Evolutionary conservation across 2,797 vertebrate genomes (phyloP).

Genomic region (Melanotaenia pygmaea): DNA sequence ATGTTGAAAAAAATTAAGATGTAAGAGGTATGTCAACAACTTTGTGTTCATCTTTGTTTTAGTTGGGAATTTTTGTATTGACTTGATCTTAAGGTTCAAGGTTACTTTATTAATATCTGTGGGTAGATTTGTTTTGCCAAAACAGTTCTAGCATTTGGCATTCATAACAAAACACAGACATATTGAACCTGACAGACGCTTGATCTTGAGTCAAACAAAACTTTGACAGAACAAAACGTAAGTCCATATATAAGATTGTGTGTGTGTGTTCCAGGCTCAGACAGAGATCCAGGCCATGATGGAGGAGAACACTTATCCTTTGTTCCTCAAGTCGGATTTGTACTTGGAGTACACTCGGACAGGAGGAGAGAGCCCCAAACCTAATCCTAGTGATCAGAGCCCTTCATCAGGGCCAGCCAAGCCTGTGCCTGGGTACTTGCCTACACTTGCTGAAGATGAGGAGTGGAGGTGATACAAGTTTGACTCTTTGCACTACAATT

Average conservation of each 20-base stretch:
- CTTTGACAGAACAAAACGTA: not conserved
- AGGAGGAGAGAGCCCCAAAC: constrained; percentile 91
- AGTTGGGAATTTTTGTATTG: not conserved
- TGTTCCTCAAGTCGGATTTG: constrained; percentile 96
- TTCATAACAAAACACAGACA: no score
- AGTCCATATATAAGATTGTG: not conserved
- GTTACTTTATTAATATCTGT: no score
- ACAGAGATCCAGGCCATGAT: constrained; percentile 94
- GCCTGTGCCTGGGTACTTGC: constrained; percentile 87
- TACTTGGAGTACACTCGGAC: constrained; percentile 93
- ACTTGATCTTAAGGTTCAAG: no score
- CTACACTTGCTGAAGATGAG: constrained; percentile 92
- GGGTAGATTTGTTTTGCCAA: no score
- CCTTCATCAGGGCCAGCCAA: constrained; percentile 73
- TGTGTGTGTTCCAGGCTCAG: constrained; percentile 85
- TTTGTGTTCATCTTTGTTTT: not conserved
- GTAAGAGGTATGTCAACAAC: not conserved
- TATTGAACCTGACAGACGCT: no score
- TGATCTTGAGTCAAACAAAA: not conserved
- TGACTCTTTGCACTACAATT: not conserved
- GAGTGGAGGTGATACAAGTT: constrained; percentile 87
- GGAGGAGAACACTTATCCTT: constrained; percentile 95
- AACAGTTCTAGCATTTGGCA: no score
- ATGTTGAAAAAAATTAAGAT: not conserved
- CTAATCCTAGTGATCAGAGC: constrained; percentile 88